phyloP scores from a whole-genome alignment of 2,888 invertebrate genomes.

The Clitarchus hookeri region DNA sequence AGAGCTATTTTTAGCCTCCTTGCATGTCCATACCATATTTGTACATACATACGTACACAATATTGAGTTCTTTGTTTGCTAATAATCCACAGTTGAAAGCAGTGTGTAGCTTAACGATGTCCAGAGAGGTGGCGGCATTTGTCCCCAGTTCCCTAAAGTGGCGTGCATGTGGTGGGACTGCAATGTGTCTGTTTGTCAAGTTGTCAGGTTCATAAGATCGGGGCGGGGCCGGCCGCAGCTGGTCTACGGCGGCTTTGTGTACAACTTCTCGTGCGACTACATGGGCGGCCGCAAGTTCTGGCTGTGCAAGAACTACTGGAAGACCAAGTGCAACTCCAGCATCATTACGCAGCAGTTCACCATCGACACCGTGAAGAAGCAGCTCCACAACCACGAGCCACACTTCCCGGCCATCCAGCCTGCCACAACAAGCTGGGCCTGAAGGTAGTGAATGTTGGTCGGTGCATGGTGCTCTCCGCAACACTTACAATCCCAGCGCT shows the following conservation, averaged over 20 bases:
- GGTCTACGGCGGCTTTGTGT: background rate
- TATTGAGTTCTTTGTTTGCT: background rate
- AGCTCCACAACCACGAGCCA: background rate
- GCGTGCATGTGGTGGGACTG: background rate
- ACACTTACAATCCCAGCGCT: too few relatives aligned
- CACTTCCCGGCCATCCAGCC: background rate
- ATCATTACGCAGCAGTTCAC: background rate
- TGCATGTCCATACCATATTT: too few relatives aligned
- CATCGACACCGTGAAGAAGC: background rate
- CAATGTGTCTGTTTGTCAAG: background rate
- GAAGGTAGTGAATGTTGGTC: too few relatives aligned
- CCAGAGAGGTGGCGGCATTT: background rate
- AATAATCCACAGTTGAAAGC: background rate
- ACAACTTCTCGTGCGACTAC: slow-evolving; percentile 10
- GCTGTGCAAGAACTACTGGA: slow-evolving; percentile 9
- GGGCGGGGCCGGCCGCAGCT: background rate
- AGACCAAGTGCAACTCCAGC: background rate
- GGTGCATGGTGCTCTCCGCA: too few relatives aligned
- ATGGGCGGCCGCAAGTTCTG: background rate
- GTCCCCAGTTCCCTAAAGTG: background rate
- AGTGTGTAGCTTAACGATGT: background rate
- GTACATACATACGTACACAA: too few relatives aligned
- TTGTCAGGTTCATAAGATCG: background rate
- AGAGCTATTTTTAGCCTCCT: too few relatives aligned
- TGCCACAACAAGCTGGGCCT: too few relatives aligned